Evolutionary conservation across 2,888 invertebrate genomes (phyloP).

Genomic region (Pinctada fucata): DNA sequence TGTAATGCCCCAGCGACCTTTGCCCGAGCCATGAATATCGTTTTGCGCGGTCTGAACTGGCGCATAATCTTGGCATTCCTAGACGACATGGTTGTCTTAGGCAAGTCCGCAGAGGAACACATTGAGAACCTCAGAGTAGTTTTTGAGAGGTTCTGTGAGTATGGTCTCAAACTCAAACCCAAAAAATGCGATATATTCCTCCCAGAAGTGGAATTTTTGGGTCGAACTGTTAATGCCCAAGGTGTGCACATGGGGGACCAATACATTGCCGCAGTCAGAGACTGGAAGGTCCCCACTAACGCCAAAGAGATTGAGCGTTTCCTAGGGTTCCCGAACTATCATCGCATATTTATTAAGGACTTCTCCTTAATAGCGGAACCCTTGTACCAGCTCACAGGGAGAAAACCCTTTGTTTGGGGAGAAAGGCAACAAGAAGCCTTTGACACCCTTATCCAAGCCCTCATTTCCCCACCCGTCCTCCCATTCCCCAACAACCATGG

Average conservation of each 20-base stretch:
- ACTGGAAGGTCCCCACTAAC: constrained; percentile 27
- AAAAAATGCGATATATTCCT: constrained; percentile 28
- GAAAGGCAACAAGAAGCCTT: constrained; percentile 33
- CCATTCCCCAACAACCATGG: constrained; percentile 21
- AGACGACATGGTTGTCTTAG: constrained; percentile 37
- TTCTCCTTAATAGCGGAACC: constrained; percentile 24
- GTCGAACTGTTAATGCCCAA: not conserved
- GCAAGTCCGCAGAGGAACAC: constrained; percentile 18
- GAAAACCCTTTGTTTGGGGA: constrained; percentile 23
- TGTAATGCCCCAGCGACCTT: constrained; percentile 39
- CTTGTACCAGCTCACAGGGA: constrained; percentile 26
- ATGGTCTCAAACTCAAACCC: constrained; percentile 29
- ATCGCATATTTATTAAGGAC: constrained; percentile 20
- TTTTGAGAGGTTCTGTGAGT: constrained; percentile 16
- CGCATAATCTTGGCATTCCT: constrained; percentile 33
- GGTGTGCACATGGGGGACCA: not conserved
- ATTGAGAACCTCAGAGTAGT: constrained; percentile 13
- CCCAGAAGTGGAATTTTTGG: constrained; percentile 21
- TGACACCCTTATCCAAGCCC: constrained; percentile 21
- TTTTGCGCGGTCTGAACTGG: constrained; percentile 33
- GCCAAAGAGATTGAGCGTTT: constrained; percentile 29
- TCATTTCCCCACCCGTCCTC: constrained; percentile 21
- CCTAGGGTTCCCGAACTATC: constrained; percentile 36
- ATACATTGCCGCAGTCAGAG: constrained; percentile 7
- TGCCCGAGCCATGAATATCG: constrained; percentile 24